Evolutionary conservation across 2,888 invertebrate species (phyloP).

Genomic region (Lumbricus terrestris): DNA sequence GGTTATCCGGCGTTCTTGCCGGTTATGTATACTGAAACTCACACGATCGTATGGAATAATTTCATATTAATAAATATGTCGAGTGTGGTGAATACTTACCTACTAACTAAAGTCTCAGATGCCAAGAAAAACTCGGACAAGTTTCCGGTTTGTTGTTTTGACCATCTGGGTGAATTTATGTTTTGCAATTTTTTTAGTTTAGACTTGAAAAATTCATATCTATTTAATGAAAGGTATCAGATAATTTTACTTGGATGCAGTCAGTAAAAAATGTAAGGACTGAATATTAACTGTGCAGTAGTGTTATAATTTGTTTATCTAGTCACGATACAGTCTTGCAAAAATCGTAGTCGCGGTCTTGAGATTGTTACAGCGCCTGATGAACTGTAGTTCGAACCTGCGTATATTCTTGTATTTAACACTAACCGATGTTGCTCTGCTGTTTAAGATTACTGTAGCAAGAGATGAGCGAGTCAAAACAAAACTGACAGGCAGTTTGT

Average conservation of each 20-base stretch:
- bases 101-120: not conserved
- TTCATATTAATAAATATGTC: too few species aligned
- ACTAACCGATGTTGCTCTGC: too few species aligned
- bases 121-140: not conserved
- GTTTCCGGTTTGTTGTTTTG: not conserved
- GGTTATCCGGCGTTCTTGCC: too few species aligned
- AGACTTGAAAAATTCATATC: not conserved
- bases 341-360: too few species aligned
- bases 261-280: not conserved
- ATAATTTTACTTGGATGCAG: not conserved
- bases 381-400: too few species aligned
- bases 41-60: too few species aligned
- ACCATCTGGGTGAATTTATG: not conserved
- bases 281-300: not conserved
- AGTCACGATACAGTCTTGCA: not conserved
- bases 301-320: not conserved
- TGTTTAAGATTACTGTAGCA: too few species aligned
- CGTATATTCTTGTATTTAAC: too few species aligned
- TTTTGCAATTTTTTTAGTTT: not conserved
- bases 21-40: too few species aligned
- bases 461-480: too few species aligned
- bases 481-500: too few species aligned
- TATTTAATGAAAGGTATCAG: not conserved
- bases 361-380: too few species aligned
- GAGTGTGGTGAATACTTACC: not conserved